phyloP scores from a whole-genome alignment of 2,113 vertebrate genomes.

The Aphelocoma coerulescens region DNA sequence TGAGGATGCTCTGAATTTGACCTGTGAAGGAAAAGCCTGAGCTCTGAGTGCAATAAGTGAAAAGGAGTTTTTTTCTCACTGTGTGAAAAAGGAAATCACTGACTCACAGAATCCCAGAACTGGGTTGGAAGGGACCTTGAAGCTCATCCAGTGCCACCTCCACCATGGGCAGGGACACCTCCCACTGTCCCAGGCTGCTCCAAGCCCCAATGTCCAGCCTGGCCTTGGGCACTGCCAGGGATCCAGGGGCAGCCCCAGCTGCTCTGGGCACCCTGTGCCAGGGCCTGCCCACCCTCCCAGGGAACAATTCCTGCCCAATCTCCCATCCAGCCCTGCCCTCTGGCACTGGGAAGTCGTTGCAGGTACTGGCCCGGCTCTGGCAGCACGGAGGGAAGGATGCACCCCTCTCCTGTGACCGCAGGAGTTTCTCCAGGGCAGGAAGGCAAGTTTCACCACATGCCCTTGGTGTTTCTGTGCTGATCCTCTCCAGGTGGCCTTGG shows the following conservation, averaged over 20 bases:
- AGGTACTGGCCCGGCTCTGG: rapidly evolving
- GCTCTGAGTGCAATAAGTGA: neutral
- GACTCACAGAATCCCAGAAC: neutral
- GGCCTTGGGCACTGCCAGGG: neutral
- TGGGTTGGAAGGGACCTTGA: rapidly evolving
- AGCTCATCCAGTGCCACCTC: rapidly evolving
- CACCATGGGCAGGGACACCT: neutral
- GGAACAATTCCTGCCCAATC: rapidly evolving
- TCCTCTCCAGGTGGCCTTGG: neutral
- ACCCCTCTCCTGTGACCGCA: neutral
- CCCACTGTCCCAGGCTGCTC: neutral
- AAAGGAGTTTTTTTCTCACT: neutral
- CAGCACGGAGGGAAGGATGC: rapidly evolving
- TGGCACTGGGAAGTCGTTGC: neutral
- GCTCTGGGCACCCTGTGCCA: neutral
- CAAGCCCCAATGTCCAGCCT: neutral
- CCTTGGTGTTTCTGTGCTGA: neutral
- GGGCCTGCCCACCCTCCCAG: neutral
- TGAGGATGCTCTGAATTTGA: neutral
- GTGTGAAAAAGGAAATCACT: neutral
- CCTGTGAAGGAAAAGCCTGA: neutral
- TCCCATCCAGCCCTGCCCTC: neutral
- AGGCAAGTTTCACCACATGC: neutral
- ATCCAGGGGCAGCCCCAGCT: neutral
- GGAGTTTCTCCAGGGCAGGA: neutral